phyloP scores from a whole-genome alignment of 2,113 vertebrate species.

The Carettochelys insculpta region DNA sequence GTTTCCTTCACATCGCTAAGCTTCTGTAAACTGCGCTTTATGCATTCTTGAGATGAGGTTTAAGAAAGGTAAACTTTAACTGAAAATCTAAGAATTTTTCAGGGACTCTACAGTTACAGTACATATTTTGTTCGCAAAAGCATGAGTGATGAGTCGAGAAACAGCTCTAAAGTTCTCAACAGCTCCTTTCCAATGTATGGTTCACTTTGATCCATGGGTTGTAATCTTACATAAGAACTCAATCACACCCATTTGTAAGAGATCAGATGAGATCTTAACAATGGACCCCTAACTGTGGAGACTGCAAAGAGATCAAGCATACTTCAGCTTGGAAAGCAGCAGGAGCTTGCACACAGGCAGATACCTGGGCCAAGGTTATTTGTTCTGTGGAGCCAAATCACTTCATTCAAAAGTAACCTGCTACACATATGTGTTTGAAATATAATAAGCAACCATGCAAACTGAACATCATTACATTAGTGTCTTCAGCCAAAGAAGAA shows the following conservation, averaged over 20 bases:
- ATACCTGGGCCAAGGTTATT: constrained; percentile 66
- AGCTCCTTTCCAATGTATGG: constrained; percentile 45
- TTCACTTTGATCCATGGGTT: constrained; percentile 71
- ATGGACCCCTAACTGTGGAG: constrained; percentile 59
- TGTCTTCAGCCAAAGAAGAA: constrained; percentile 34
- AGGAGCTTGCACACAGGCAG: constrained; percentile 40
- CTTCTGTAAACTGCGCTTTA: background rate
- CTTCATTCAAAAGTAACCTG: constrained; percentile 44
- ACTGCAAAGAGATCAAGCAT: constrained; percentile 70
- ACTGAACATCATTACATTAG: constrained; percentile 27
- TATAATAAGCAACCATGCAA: background rate
- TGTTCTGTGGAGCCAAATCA: background rate
- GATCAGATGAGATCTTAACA: constrained; percentile 68
- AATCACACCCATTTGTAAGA: constrained; percentile 70
- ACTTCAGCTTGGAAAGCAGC: constrained; percentile 60
- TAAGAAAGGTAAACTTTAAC: background rate
- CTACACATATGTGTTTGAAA: background rate
- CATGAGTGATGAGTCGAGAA: constrained; percentile 59
- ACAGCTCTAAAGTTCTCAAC: constrained; percentile 72
- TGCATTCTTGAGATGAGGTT: background rate
- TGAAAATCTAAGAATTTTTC: background rate
- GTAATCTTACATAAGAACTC: constrained; percentile 71
- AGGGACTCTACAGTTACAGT: constrained; percentile 13
- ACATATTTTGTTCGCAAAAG: constrained; percentile 19
- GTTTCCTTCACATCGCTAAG: background rate